phyloP scores from a whole-genome alignment of 2,113 vertebrate genomes.

The Tachuris rubrigastra region DNA sequence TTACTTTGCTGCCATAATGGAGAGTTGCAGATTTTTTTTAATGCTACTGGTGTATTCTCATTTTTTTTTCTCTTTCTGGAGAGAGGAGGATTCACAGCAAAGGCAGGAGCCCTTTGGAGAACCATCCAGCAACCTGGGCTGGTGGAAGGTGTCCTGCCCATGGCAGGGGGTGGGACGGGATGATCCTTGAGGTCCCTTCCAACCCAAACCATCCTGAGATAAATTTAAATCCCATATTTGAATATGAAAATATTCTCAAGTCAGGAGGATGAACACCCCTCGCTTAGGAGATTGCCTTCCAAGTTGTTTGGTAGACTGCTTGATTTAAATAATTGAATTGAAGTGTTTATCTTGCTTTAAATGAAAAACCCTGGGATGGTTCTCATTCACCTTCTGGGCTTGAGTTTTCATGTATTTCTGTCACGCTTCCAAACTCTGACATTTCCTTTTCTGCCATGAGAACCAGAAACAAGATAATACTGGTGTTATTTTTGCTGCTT shows the following conservation, averaged over 20 bases:
- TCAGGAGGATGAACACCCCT: not conserved
- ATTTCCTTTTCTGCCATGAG: not conserved
- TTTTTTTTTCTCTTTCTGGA: not conserved
- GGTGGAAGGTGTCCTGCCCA: not conserved
- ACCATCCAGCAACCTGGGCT: not conserved
- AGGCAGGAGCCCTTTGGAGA: not conserved
- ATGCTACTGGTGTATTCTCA: conserved; percentile 29
- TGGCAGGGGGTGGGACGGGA: not conserved
- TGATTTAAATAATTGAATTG: not conserved
- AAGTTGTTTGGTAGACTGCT: not conserved
- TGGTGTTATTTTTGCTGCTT: not conserved
- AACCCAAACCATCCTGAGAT: not conserved
- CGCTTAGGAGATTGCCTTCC: not conserved
- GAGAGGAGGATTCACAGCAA: not conserved
- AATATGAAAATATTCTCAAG: not conserved
- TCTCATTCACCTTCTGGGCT: not conserved
- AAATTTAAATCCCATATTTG: not conserved
- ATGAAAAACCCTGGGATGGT: not conserved
- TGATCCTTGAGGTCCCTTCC: not conserved
- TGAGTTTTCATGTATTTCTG: not conserved
- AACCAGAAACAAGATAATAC: not conserved
- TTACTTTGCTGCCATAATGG: conserved; percentile 74
- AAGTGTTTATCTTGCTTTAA: not conserved
- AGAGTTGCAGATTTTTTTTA: conserved; percentile 32
- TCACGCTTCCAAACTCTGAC: not conserved